A percentile compares a stretch with the other conserved stretches of the same genome.
phyloP scores from a whole-genome alignment of 2,888 invertebrate species.

The Eumacrocentrus americanus region DNA sequence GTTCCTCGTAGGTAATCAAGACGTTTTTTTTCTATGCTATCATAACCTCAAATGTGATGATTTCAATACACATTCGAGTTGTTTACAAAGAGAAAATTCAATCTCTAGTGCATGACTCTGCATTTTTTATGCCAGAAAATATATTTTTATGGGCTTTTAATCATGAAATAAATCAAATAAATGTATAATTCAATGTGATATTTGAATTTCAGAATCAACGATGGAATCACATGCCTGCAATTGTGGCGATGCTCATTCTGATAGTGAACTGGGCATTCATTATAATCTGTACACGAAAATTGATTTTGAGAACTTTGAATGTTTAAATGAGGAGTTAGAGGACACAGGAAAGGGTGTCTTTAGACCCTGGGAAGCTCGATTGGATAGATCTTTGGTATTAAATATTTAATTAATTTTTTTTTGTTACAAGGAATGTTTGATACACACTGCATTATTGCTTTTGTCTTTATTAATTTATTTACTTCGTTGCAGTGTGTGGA shows the following conservation, averaged over 20 bases:
- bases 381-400: constrained; percentile 80
- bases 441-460: constrained; percentile 22
- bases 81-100: no score
- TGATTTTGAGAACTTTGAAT: constrained; percentile 83
- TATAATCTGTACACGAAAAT: constrained; percentile 91
- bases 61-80: no score
- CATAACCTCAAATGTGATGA: no score
- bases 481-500: constrained; percentile 79
- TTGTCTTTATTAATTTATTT: neutral
- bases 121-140: no score
- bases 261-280: constrained; percentile 72
- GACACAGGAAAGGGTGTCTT: constrained; percentile 89
- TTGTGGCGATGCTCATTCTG: constrained; percentile 48
- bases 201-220: constrained; percentile 1
- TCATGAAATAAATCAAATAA: no score
- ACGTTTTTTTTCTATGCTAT: no score
- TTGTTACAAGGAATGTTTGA: constrained; percentile 5
- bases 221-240: constrained; percentile 49
- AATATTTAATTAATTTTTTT: constrained; percentile 42
- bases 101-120: no score
- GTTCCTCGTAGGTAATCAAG: no score
- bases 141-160: no score
- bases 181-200: no score
- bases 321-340: constrained; percentile 87
- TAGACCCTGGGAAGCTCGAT: constrained; percentile 87